Evolutionary conservation across 2,797 vertebrate genomes (phyloP).

Genomic region (Malurus splendens): DNA sequence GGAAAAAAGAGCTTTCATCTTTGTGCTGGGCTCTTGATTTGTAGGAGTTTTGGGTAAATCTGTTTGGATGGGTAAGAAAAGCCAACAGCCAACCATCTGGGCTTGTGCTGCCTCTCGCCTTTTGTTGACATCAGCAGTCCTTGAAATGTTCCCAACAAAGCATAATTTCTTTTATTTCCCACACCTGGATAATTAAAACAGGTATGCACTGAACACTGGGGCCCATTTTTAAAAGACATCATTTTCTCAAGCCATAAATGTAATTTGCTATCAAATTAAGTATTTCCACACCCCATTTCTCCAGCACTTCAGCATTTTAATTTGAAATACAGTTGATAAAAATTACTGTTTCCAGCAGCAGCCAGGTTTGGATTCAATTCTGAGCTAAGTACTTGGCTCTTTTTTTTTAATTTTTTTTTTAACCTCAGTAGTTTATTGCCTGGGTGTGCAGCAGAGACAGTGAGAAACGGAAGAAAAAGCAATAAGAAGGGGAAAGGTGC

Average conservation of each 20-base stretch:
- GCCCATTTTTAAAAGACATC: slow-evolving; percentile 29
- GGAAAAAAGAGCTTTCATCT: not conserved
- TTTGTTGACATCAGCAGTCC: slow-evolving; percentile 23
- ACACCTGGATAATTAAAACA: slow-evolving; percentile 42
- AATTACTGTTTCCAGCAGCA: not conserved
- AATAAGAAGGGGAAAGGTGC: not conserved
- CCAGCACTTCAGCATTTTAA: slow-evolving; percentile 18
- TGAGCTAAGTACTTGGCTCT: not conserved
- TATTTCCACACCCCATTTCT: slow-evolving; percentile 41
- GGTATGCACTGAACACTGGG: not conserved
- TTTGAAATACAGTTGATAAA: slow-evolving; percentile 11
- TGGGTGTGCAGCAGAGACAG: not conserved
- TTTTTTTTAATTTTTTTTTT: not conserved
- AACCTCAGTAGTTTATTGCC: not conserved
- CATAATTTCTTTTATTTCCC: not conserved
- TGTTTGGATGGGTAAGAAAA: not conserved
- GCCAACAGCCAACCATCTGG: not conserved
- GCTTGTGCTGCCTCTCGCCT: not conserved
- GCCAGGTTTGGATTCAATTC: not conserved
- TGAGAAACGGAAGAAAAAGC: not conserved
- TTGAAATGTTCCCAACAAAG: slow-evolving; percentile 31
- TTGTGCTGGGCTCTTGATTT: not conserved
- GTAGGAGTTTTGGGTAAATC: not conserved
- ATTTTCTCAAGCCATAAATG: slow-evolving; percentile 44
- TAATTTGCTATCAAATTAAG: slow-evolving; percentile 46